Conservation (phyloP, 2,113 vertebrate species). For the Athene noctua region DNA sequence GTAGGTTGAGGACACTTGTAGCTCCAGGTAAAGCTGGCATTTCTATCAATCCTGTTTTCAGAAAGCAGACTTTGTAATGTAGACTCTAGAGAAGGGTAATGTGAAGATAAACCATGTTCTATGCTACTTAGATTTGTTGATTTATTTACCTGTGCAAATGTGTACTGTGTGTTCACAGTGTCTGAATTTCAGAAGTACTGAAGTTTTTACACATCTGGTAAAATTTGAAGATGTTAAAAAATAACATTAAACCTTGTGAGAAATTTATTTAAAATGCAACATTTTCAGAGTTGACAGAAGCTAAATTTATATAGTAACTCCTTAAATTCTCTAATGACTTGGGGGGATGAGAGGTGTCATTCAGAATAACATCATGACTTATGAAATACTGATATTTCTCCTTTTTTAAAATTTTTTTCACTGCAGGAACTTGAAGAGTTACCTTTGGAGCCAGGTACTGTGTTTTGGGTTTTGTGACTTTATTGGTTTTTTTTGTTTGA, state of each 20-base stretch:
- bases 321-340: not conserved
- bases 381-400: not conserved
- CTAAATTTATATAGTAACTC: not conserved
- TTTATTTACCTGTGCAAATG: not conserved
- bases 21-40: not conserved
- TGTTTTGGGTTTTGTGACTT: not conserved
- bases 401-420: not conserved
- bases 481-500: not conserved
- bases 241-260: not conserved
- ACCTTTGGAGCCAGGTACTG: slow-evolving; percentile 90
- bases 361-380: not conserved
- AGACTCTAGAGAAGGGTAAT: not conserved
- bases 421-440: slow-evolving; percentile 75
- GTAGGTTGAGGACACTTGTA: not conserved
- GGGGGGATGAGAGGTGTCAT: not conserved
- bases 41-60: not conserved
- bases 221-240: not conserved
- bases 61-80: not conserved
- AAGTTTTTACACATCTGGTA: not conserved
- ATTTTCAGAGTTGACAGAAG: not conserved
- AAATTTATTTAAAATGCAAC: not conserved
- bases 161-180: not conserved
- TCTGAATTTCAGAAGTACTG: not conserved
- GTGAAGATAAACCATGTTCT: not conserved
- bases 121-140: rapidly evolving